Conservation (phyloP, 2,797 vertebrate genomes). For the Urophycis tenuis region DNA sequence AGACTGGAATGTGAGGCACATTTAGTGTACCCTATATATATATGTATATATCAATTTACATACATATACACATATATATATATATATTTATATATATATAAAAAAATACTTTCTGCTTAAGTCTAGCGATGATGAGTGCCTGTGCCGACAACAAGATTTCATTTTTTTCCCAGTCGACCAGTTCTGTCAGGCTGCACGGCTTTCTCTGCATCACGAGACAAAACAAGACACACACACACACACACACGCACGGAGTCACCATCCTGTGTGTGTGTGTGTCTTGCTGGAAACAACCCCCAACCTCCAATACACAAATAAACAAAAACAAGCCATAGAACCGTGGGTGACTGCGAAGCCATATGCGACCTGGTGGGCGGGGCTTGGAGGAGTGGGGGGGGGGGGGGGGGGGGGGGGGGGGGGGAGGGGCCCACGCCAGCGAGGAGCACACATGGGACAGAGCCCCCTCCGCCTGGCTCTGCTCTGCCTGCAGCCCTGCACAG, state of each 20-base stretch:
- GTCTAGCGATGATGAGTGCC: not conserved
- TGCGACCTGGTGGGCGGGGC: no score
- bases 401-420: not conserved
- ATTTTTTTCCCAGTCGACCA: not conserved
- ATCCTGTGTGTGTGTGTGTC: no score
- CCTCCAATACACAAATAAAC: no score
- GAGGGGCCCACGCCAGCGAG: no score
- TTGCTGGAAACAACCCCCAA: no score
- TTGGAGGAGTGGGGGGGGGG: not conserved
- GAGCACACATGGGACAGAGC: not conserved
- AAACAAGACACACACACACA: no score
- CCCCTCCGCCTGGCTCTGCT: not conserved
- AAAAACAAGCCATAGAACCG: not conserved
- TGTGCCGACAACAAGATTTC: not conserved
- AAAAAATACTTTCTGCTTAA: not conserved
- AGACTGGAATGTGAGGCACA: conserved; percentile 35
- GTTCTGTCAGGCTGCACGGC: not conserved
- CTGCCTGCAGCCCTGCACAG: not conserved
- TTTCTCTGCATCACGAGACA: not conserved
- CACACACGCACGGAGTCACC: not conserved
- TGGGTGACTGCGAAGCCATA: not conserved
- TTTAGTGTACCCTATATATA: not conserved
- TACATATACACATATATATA: not conserved
- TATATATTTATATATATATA: not conserved
- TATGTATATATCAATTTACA: not conserved